phyloP scores from a whole-genome alignment of 1,140 invertebrate species.

The Drosophila pruinosa region DNA sequence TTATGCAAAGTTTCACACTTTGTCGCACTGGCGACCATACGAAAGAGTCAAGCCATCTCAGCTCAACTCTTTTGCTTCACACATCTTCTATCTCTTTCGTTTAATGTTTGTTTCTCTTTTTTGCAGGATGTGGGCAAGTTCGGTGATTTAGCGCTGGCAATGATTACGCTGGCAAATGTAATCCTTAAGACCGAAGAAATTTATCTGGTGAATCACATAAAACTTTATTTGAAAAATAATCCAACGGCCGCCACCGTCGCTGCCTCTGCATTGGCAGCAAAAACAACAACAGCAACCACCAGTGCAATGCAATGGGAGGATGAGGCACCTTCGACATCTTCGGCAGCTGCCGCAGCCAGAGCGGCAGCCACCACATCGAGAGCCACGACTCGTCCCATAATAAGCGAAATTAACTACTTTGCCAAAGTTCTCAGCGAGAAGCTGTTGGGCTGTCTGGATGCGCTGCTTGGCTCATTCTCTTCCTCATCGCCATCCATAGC shows the following conservation, averaged over 20 bases:
- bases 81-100: neutral
- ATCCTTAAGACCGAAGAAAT: constrained; percentile 82
- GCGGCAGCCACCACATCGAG: constrained; percentile 37
- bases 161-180: constrained; percentile 79
- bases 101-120: neutral
- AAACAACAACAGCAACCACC: constrained; percentile 15
- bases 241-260: constrained; percentile 54
- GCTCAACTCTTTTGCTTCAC: neutral
- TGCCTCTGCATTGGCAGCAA: neutral
- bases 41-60: constrained; percentile 42
- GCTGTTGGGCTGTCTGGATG: constrained; percentile 63
- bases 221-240: constrained; percentile 83
- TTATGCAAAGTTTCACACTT: constrained; percentile 79
- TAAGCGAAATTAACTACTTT: constrained; percentile 82
- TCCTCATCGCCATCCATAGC: neutral
- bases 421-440: constrained; percentile 80
- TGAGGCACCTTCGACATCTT: constrained; percentile 73
- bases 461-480: constrained; percentile 17
- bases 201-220: constrained; percentile 83
- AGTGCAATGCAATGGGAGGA: constrained; percentile 46
- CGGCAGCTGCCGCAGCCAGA: constrained; percentile 69
- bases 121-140: constrained; percentile 77
- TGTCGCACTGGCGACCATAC: constrained; percentile 58
- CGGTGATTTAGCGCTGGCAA: constrained; percentile 80
- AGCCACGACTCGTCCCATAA: constrained; percentile 9